Evolutionary conservation across 2,888 invertebrate species (phyloP).

Genomic region (Troides oblongomaculatus): DNA sequence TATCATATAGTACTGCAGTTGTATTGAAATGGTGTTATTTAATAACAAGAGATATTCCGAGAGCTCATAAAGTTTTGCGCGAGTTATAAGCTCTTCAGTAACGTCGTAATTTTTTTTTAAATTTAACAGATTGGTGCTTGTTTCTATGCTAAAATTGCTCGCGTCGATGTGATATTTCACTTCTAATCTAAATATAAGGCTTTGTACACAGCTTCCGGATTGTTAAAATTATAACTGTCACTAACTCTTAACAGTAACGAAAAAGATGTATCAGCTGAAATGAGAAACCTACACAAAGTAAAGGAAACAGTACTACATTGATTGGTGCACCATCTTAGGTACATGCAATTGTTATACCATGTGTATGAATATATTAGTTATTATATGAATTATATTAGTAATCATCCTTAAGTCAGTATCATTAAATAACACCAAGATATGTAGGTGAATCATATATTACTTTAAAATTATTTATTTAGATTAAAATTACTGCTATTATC

Average conservation of each 20-base stretch:
- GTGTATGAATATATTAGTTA: conserved; percentile 12
- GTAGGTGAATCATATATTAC: conserved; percentile 30
- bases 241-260: conserved; percentile 67
- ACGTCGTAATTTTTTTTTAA: conserved; percentile 50
- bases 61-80: background rate
- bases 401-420: conserved; percentile 5
- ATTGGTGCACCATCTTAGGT: conserved; percentile 41
- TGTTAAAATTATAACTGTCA: conserved; percentile 75
- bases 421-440: conserved; percentile 20
- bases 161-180: conserved; percentile 69
- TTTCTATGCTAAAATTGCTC: conserved; percentile 51
- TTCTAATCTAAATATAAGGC: conserved; percentile 64
- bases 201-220: conserved; percentile 80
- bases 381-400: conserved; percentile 19
- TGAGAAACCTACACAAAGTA: conserved; percentile 31
- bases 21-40: too few relatives aligned
- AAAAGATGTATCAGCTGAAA: conserved; percentile 36
- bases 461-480: conserved; percentile 62
- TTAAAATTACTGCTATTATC: conserved; percentile 56
- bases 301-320: conserved; percentile 31
- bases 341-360: conserved; percentile 13
- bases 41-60: background rate
- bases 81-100: conserved; percentile 36
- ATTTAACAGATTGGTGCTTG: conserved; percentile 73
- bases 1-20: too few relatives aligned